phyloP scores from a whole-genome alignment of 2,113 vertebrate genomes.

The Fukomys damarensis region DNA sequence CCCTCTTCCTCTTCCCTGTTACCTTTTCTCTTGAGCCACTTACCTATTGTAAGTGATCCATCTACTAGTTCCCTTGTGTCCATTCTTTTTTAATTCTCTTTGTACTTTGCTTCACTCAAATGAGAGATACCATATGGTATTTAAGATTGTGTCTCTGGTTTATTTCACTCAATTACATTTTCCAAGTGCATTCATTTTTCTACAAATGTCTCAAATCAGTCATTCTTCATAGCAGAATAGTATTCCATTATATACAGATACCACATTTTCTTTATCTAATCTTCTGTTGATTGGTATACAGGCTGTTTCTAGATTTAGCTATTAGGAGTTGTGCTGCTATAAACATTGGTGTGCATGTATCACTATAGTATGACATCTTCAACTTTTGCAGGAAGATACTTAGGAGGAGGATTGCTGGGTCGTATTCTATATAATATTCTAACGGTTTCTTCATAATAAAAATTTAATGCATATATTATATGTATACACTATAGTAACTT shows the following conservation, averaged over 20 bases:
- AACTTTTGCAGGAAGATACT: background rate
- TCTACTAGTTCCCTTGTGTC: background rate
- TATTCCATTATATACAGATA: background rate
- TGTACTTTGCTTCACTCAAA: background rate
- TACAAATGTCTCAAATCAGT: background rate
- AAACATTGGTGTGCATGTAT: background rate
- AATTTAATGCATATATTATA: background rate
- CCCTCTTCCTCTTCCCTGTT: background rate
- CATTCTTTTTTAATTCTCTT: background rate
- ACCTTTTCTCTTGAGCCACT: background rate
- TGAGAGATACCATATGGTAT: background rate
- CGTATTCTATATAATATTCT: background rate
- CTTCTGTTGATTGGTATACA: background rate
- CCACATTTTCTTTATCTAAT: background rate
- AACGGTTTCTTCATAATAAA: background rate
- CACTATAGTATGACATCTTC: background rate
- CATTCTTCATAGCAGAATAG: background rate
- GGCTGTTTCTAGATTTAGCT: background rate
- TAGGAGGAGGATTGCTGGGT: background rate
- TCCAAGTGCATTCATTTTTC: background rate
- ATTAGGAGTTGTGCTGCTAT: background rate
- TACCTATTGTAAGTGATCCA: background rate
- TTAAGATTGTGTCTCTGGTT: background rate
- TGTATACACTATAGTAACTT: background rate
- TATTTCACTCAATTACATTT: background rate